Percentiles rank a stretch among this genome's conserved stretches.
phyloP scores from a whole-genome alignment of 2,797 vertebrate genomes.

The Nannoperca australis region DNA sequence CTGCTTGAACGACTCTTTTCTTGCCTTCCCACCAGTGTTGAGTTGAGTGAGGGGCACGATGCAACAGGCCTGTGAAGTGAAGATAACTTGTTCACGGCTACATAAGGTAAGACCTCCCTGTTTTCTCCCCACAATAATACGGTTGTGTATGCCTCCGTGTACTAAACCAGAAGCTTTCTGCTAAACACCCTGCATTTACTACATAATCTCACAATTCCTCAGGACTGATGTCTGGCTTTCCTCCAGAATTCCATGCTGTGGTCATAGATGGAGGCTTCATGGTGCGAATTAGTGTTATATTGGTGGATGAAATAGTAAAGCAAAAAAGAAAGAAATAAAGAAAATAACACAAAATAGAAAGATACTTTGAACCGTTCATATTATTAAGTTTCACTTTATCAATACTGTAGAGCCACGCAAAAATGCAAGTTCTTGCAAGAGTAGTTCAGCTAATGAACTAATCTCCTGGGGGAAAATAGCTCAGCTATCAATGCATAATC shows the following conservation, averaged over 20 bases:
- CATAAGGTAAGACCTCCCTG: constrained; percentile 65
- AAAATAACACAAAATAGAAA: background rate
- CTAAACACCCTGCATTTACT: constrained; percentile 59
- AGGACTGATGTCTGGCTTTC: constrained; percentile 37
- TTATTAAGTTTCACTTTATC: background rate
- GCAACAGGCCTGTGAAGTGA: constrained; percentile 68
- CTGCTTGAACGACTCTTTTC: constrained; percentile 1
- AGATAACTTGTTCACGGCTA: constrained; percentile 59
- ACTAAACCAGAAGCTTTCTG: constrained; percentile 61
- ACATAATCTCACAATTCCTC: constrained; percentile 68
- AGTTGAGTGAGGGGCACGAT: constrained; percentile 60
- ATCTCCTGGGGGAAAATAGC: background rate
- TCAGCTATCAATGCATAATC: constrained; percentile 3
- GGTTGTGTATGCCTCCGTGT: constrained; percentile 33
- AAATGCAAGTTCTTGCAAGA: too few species aligned
- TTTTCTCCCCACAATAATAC: constrained; percentile 36
- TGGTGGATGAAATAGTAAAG: background rate
- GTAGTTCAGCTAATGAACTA: background rate
- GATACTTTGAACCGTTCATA: too few species aligned
- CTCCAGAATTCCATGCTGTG: constrained; percentile 1
- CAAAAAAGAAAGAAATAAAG: background rate
- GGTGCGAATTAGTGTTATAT: background rate
- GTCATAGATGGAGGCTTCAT: background rate
- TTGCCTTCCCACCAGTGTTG: constrained; percentile 25
- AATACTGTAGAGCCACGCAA: background rate